Evolutionary conservation across 2,113 vertebrate genomes (phyloP).

Genomic region (Petromus typicus): DNA sequence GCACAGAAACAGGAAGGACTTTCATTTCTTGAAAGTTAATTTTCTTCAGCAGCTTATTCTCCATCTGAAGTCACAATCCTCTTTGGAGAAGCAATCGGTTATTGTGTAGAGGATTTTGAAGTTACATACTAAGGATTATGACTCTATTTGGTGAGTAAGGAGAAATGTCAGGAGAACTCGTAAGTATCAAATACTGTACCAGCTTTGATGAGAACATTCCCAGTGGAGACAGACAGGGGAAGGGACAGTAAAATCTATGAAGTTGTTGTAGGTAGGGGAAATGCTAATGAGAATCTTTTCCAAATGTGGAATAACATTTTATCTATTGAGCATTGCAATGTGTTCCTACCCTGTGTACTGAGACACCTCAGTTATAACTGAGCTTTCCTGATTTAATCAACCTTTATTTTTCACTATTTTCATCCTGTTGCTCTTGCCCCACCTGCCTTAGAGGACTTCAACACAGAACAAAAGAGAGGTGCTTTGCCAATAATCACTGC

Average conservation of each 20-base stretch:
- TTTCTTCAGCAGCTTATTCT: conserved; percentile 76
- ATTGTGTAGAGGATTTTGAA: conserved; percentile 81
- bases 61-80: conserved; percentile 79
- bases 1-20: conserved; percentile 70
- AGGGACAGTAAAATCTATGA: background rate
- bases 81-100: conserved; percentile 77
- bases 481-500: background rate
- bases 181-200: conserved; percentile 59
- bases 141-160: conserved; percentile 76
- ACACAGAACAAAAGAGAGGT: background rate
- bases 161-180: conserved; percentile 74
- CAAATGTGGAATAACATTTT: background rate
- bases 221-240: conserved; percentile 49
- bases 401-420: conserved; percentile 5
- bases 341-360: background rate
- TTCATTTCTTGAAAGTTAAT: conserved; percentile 77
- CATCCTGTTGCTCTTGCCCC: background rate
- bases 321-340: rapidly evolving
- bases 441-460: background rate
- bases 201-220: conserved; percentile 69
- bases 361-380: background rate
- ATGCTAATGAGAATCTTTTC: conserved; percentile 36
- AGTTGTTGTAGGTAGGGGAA: background rate
- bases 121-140: conserved; percentile 79
- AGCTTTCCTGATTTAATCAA: conserved; percentile 11